These are phyloP conservation scores for Acromyrmex echinatior DNA, from an alignment of 1,140 invertebrate genomes.

Conservation along the genomic window DNA sequence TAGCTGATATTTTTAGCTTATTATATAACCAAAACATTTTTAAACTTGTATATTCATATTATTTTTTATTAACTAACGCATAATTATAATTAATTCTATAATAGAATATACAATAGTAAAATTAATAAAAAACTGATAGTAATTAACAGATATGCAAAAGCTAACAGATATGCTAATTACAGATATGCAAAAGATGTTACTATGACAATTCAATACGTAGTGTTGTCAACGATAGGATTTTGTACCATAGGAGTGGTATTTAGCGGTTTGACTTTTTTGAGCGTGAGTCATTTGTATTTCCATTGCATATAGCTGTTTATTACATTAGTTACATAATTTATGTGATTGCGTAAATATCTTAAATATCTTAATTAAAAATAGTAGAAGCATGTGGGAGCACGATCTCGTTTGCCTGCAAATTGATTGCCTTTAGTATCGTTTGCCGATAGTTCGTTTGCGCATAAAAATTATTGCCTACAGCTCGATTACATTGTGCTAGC, in stretches of 20 bases:
- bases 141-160: conserved; percentile 24
- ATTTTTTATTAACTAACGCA: neutral
- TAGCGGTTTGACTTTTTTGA: conserved; percentile 52
- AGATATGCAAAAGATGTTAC: conserved; percentile 41
- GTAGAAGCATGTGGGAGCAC: no score
- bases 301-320: conserved; percentile 47
- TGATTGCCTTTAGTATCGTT: no score
- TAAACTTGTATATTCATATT: neutral
- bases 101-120: neutral
- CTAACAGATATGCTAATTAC: neutral
- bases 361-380: no score
- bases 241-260: conserved; percentile 67
- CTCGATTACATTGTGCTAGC: no score
- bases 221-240: conserved; percentile 56
- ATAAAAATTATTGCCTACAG: no score
- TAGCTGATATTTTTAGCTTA: no score
- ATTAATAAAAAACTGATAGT: neutral
- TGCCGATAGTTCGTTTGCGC: no score
- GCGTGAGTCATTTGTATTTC: conserved; percentile 63
- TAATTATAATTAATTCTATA: neutral
- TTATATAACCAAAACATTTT: no score
- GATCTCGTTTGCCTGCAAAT: no score
- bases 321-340: conserved; percentile 52
- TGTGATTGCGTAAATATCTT: neutral
- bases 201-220: conserved; percentile 8